Base-by-base conservation (phyloP, 2,888 invertebrate genomes). In the Phania funesta region DNA sequence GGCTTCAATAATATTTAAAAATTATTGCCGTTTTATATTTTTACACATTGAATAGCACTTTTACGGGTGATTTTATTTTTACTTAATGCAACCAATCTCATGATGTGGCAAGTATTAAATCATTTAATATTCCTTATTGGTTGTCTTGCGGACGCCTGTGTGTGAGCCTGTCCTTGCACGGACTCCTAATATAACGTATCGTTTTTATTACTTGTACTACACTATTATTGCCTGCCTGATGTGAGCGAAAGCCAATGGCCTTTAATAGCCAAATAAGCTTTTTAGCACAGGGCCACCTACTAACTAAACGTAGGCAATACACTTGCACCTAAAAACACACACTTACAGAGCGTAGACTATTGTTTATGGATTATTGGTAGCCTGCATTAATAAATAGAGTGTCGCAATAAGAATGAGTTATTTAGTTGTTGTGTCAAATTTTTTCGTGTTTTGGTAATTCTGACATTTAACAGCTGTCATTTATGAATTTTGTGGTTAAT, bases 91-190 rank as follows among this genome's bases (percentile, higher is more conserved):
- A 48, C 24, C 38, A 29, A n/a, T 32, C 11, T 38, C 56, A 50
- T 41, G 52, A 60, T 71, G 46, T 58, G 65, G 50, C 75, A 65
- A 75, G 46, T 71, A 75, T 75, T 71, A 70, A 75, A 80, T 76
- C 38, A 71, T 71, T 80, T 80, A 71, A 65, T 38, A 60, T 60
- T 65, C 65, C 35, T 38, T 75, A 58, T 64, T 50, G 64, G 52
- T 64, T 58, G 26, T 56, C 29, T 24, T 67, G 50, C 8, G 6
- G 18, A n/a, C 29, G 9, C 8, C 16, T 38, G 35, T 26, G 9
- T 48, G 26, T 60, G 3, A 18, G 48, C 50, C 54, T n/a, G 38
- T 38, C 20, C 9, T 20, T 29, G 16, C 58, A 48, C 29, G 26
- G 20, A 50, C 20, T 73, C 29, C 52, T 35, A 60, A 58, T 50